phyloP scores from a whole-genome alignment of 2,113 vertebrate genomes.

The Plectropomus leopardus region DNA sequence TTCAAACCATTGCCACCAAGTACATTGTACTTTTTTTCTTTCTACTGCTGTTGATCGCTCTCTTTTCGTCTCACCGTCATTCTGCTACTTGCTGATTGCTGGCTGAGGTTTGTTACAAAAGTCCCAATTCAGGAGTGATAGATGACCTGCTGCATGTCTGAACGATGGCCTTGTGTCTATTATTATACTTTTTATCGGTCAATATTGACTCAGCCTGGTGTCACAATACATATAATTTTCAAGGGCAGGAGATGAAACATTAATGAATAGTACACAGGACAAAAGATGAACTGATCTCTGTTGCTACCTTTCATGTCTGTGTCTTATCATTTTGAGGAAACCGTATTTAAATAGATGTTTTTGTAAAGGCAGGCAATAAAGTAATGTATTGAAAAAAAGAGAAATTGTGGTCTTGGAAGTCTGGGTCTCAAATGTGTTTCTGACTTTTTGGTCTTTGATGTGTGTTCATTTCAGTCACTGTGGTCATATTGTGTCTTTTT shows the following conservation, averaged over 20 bases:
- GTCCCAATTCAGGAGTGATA: neutral
- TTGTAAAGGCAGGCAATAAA: neutral
- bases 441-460: too few relatives aligned
- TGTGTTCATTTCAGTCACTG: too few relatives aligned
- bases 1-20: neutral
- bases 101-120: neutral
- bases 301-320: neutral
- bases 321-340: neutral
- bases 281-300: neutral
- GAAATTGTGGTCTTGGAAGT: neutral
- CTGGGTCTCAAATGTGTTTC: too few relatives aligned
- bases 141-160: neutral
- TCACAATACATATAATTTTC: neutral
- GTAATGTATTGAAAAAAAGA: neutral
- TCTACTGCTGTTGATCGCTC: neutral
- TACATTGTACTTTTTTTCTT: neutral
- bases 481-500: neutral
- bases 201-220: slow-evolving; percentile 7
- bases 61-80: neutral
- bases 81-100: neutral
- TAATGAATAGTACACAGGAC: neutral
- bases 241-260: neutral
- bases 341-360: neutral
- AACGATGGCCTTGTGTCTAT: neutral
- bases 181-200: slow-evolving; percentile 2